Evolutionary conservation across 2,888 invertebrate genomes (phyloP), one percentile per base, ranked within the genome.

Genomic region (Emmelina monodactyla): DNA sequence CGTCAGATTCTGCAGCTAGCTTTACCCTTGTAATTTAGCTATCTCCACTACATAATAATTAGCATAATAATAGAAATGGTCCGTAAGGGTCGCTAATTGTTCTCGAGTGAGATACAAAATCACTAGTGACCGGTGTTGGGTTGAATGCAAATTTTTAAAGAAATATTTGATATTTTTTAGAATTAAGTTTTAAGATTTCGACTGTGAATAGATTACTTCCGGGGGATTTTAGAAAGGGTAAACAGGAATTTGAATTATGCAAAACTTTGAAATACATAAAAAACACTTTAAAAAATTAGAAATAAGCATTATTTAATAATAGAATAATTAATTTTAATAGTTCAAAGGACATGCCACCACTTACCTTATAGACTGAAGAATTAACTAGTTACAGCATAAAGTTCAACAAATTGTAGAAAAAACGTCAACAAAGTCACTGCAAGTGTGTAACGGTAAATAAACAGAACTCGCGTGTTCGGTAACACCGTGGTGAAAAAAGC

Each of bases 381-480:
- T 25, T 25, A 25, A 25, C 25, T 25, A 25, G 9, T 25, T 10
- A n/a, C 25, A 25, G 25, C 11, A 25, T 48, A 53, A 51, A 55
- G 53, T 45, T 56, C 53, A 67, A 66, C 62, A 55, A 62, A 63
- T 62, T 65, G 61, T 58, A 54, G 67, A 69, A 61, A 65, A 66
- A 67, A 66, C 59, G 60, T 60, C 53, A 71, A 70, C 68, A 73
- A 62, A 69, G 63, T 68, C 71, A 71, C 70, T 52, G 45, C 46
- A 49, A 65, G 67, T 59, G 19, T 19, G 9, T 70, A n/a, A n/a
- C 71, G 59, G 57, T 47, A 55, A 54, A 54, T 51, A 52, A 58
- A 55, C 51, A 48, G 50, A n/a, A n/a, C n/a, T n/a, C n/a, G 6
- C 25, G 19, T 19, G 19, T 9, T 19, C 19, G 19, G 19, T 25